phyloP scores from a whole-genome alignment of 2,888 invertebrate species.

The Agriopis aurantiaria region DNA sequence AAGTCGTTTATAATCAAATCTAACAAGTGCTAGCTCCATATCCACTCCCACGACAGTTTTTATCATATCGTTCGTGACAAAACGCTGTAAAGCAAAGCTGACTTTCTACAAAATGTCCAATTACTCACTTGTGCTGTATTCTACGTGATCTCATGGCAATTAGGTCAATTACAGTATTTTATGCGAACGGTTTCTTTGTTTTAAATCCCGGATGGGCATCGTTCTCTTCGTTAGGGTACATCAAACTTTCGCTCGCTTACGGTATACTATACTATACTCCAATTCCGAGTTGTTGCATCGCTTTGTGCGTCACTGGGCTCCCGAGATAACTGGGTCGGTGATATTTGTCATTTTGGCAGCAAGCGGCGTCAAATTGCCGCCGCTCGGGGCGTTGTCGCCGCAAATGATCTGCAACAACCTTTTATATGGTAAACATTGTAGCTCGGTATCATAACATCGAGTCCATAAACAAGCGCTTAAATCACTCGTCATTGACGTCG shows the following conservation, averaged over 20 bases:
- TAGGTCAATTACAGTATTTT: constrained; percentile 32
- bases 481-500: constrained; percentile 31
- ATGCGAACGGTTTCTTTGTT: constrained; percentile 18
- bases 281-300: constrained; percentile 46
- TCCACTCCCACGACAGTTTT: constrained; percentile 39
- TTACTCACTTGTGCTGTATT: constrained; percentile 52
- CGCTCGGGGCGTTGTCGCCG: constrained; percentile 44
- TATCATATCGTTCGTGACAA: constrained; percentile 50
- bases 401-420: constrained; percentile 50
- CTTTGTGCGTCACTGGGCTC: constrained; percentile 55
- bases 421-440: constrained; percentile 49
- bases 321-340: constrained; percentile 65
- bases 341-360: constrained; percentile 69
- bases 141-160: constrained; percentile 49
- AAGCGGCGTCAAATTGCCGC: constrained; percentile 69
- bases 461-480: constrained; percentile 27
- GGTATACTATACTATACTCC: constrained; percentile 5
- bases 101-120: constrained; percentile 53
- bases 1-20: constrained; percentile 32
- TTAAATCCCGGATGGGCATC: constrained; percentile 35
- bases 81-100: constrained; percentile 53
- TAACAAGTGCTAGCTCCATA: constrained; percentile 25
- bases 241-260: background rate
- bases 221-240: constrained; percentile 21
- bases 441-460: constrained; percentile 26